Conservation (phyloP, 1,140 invertebrate genomes). For the Drosophila burlai region DNA sequence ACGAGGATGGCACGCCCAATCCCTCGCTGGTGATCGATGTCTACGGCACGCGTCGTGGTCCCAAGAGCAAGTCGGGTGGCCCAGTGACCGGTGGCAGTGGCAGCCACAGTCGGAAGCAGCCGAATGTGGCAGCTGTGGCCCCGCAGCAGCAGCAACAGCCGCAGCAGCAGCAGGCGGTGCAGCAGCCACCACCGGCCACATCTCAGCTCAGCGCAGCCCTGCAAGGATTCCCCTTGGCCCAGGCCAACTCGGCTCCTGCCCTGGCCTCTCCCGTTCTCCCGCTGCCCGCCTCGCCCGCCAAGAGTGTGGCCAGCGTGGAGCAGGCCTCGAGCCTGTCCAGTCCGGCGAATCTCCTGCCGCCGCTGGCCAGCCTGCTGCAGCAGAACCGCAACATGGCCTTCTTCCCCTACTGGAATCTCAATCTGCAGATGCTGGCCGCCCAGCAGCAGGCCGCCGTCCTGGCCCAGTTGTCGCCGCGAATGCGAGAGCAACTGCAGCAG, state of each 20-base stretch:
- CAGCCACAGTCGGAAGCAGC: conserved; percentile 26
- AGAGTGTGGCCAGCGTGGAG: conserved; percentile 62
- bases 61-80: conserved; percentile 88
- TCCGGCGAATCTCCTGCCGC: conserved; percentile 68
- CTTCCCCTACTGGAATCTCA: conserved; percentile 84
- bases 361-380: conserved; percentile 76
- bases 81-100: conserved; percentile 13
- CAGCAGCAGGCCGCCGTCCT: conserved; percentile 82
- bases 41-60: conserved; percentile 94
- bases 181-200: conserved; percentile 28
- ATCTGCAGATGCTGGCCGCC: conserved; percentile 84
- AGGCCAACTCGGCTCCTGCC: conserved; percentile 38
- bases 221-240: conserved; percentile 60
- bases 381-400: conserved; percentile 83
- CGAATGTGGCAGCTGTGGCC: conserved; percentile 45
- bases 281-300: conserved; percentile 62
- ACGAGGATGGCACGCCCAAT: conserved; percentile 94
- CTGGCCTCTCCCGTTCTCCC: conserved; percentile 28
- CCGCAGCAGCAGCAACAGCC: conserved; percentile 43
- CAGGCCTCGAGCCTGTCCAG: conserved; percentile 40
- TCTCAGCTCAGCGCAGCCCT: conserved; percentile 68
- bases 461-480: conserved; percentile 74
- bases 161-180: conserved; percentile 20
- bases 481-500: conserved; percentile 71
- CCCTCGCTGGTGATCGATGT: conserved; percentile 95